These are phyloP conservation scores for Criorhina ranunculi DNA, from an alignment of 2,888 invertebrate genomes.

Conservation along the genomic window DNA sequence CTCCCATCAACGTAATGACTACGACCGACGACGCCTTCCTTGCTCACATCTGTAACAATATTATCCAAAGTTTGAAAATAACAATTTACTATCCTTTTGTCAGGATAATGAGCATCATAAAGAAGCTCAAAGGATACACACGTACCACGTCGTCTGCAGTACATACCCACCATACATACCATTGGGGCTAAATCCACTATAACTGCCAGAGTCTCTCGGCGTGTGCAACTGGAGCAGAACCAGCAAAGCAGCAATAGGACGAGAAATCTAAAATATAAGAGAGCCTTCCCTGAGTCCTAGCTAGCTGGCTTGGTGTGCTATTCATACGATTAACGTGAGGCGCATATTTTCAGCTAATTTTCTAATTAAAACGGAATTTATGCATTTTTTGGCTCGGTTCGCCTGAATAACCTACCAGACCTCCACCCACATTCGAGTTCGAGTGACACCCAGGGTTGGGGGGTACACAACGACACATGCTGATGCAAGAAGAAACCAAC, in stretches of 20 bases:
- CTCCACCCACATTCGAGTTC: not conserved
- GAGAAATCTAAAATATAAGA: slow-evolving; percentile 66
- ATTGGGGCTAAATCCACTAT: slow-evolving; percentile 32
- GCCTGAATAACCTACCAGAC: slow-evolving; percentile 64
- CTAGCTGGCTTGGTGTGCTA: slow-evolving; percentile 48
- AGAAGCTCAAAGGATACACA: slow-evolving; percentile 75
- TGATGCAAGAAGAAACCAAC: slow-evolving; percentile 68
- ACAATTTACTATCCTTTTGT: slow-evolving; percentile 75
- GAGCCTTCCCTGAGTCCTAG: slow-evolving; percentile 20
- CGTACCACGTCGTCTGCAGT: slow-evolving; percentile 43
- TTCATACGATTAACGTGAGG: slow-evolving; percentile 84
- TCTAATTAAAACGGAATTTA: slow-evolving; percentile 85
- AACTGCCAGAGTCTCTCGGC: slow-evolving; percentile 18
- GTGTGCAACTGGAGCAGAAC: slow-evolving; percentile 44
- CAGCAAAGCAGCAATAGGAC: slow-evolving; percentile 28
- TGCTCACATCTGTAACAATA: slow-evolving; percentile 50
- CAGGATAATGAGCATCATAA: slow-evolving; percentile 76
- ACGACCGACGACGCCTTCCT: not conserved
- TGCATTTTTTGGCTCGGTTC: slow-evolving; percentile 81
- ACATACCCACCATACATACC: slow-evolving; percentile 23
- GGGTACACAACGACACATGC: slow-evolving; percentile 67
- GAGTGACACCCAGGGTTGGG: slow-evolving; percentile 12
- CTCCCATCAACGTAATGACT: slow-evolving; percentile 30
- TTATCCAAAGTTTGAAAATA: slow-evolving; percentile 71
- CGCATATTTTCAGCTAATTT: slow-evolving; percentile 85